Evolutionary conservation across 2,888 invertebrate species (phyloP).

Genomic region (Flexamia atlantica): DNA sequence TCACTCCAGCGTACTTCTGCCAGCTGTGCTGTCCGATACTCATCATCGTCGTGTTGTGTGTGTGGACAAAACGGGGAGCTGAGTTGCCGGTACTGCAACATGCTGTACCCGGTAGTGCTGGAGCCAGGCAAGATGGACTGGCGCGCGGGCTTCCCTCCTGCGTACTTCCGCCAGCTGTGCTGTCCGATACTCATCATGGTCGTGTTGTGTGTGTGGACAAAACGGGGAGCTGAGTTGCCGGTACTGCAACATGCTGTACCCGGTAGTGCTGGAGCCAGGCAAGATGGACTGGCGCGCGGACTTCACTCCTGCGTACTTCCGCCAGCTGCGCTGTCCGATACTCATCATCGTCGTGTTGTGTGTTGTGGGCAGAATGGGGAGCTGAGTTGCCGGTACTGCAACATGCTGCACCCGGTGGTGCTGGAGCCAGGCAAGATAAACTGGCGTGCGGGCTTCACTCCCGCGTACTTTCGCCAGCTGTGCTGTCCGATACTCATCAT

Average conservation of each 20-base stretch:
- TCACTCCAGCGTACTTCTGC: conserved; percentile 8
- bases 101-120: conserved; percentile 40
- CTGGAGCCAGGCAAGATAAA: conserved; percentile 23
- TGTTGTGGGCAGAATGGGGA: conserved; percentile 22
- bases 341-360: no score
- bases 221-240: conserved; percentile 4
- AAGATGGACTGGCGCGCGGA: not conserved
- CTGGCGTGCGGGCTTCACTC: conserved; percentile 13
- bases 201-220: conserved; percentile 30
- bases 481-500: not conserved
- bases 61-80: conserved; percentile 25
- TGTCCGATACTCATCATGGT: conserved; percentile 4
- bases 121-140: conserved; percentile 39
- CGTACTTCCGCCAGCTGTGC: conserved; percentile 31
- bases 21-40: conserved; percentile 23
- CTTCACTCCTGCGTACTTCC: not conserved
- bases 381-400: conserved; percentile 24
- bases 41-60: conserved; percentile 39
- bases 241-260: not conserved
- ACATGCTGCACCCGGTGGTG: conserved; percentile 27
- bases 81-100: conserved; percentile 24
- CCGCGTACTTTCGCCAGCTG: conserved; percentile 28
- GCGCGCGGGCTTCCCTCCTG: not conserved
- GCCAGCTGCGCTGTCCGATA: no score
- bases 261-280: conserved; percentile 27